Conservation (phyloP, 2,113 vertebrate species). For the Sorex fumeus region DNA sequence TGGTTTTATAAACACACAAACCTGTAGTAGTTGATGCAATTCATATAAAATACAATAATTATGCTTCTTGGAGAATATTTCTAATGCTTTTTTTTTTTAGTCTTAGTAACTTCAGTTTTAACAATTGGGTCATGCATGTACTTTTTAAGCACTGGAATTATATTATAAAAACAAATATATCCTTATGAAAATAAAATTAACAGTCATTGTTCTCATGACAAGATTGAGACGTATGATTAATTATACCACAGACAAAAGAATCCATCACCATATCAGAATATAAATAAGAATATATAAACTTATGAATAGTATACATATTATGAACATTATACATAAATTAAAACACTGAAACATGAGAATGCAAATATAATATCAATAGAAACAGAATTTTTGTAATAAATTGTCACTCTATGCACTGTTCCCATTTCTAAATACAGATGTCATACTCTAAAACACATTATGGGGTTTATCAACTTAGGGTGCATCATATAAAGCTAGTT, state of each 20-base stretch:
- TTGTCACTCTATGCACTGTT: background rate
- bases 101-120: background rate
- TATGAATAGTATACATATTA: background rate
- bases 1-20: background rate
- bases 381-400: background rate
- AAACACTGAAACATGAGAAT: slow-evolving; percentile 16
- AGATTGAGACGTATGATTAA: slow-evolving; percentile 41
- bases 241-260: background rate
- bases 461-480: background rate
- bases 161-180: slow-evolving; percentile 26
- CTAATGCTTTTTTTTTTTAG: slow-evolving; percentile 3
- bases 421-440: background rate
- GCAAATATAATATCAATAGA: background rate
- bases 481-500: background rate
- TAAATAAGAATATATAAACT: background rate
- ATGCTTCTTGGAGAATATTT: slow-evolving; percentile 2
- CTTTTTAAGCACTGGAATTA: slow-evolving; percentile 22
- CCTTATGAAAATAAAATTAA: slow-evolving; percentile 13
- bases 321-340: background rate
- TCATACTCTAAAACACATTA: slow-evolving; percentile 10
- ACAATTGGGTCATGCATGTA: background rate
- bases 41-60: background rate
- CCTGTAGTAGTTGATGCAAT: background rate
- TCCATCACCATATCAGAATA: slow-evolving; percentile 1
- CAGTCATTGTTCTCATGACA: slow-evolving; percentile 20